Evolutionary conservation across 2,113 vertebrate genomes (phyloP).

Genomic region (Pseudorasbora parva): DNA sequence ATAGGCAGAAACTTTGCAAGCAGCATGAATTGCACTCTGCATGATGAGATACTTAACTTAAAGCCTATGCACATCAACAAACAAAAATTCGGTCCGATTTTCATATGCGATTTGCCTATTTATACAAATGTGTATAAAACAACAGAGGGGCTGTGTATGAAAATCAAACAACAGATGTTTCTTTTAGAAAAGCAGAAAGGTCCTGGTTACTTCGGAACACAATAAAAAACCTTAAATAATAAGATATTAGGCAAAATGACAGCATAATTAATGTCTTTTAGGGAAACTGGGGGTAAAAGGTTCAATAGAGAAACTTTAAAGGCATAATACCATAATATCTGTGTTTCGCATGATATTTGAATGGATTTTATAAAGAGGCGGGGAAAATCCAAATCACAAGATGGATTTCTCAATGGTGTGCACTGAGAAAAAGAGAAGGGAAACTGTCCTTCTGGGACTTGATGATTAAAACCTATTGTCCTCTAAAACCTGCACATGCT

Average conservation of each 20-base stretch:
- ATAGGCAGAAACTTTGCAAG: background rate
- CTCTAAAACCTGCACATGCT: background rate
- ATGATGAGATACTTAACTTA: background rate
- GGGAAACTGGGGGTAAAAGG: background rate
- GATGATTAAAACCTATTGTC: conserved; percentile 7
- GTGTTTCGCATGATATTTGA: background rate
- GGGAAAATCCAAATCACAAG: background rate
- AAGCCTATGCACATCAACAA: background rate
- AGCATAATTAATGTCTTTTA: background rate
- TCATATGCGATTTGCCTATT: background rate
- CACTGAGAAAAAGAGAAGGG: background rate
- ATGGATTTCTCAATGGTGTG: background rate
- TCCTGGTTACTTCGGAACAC: too few species aligned
- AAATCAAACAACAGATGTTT: too few species aligned
- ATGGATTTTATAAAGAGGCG: background rate
- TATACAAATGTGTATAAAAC: background rate
- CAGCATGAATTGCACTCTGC: background rate
- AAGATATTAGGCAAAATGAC: background rate
- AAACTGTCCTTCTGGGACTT: background rate
- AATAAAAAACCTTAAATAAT: background rate
- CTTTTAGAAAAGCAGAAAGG: too few species aligned
- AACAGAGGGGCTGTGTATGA: background rate
- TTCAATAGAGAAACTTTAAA: background rate
- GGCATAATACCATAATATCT: background rate
- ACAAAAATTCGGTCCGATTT: too few species aligned